Base-by-base conservation (phyloP, 1,140 invertebrate species). In the Zaprionus inermis region DNA sequence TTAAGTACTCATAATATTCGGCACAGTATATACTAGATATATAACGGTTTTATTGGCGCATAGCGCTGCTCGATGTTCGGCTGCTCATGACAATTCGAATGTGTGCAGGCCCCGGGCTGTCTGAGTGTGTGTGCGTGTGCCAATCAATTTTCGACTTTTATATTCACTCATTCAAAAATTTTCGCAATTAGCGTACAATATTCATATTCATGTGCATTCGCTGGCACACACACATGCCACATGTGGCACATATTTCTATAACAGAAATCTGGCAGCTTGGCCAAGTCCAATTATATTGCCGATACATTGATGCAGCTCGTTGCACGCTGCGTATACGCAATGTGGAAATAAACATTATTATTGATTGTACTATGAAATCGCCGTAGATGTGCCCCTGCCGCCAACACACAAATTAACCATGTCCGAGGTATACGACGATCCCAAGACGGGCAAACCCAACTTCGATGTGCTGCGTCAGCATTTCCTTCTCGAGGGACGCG, bases 401-500 rank as follows among this genome's bases (percentile, higher is more conserved):
- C 98, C 98, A 84, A 97, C 97, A 93, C 98, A 98, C 93, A 98
- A 98, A 94, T 94, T 99, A 92, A 98, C 97, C 89, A 95, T 97
- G 93, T 95, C 96, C 82, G 99, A 99, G 94, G 98, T 99, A 81
- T 99, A 99, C 94, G 99, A 99, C 94, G 93, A 96, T 84, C 69
- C 80, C 12, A 96, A 97, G 93, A 96, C 96, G 91, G 96, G 96
- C 81, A 98, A 98, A 93, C 99, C 99, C 80, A 96, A 97, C 92
- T 97, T 97, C 92, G 98, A 99, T 93, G 96, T 98, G 79, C 95
- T 99, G 81, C 99, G 99, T 94, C 97, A 99, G 93, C 98, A 99
- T 94, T 99, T 99, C 94, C 97, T 99, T 81, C 94, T 98, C 90
- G 99, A 99, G 94, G 99, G 99, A 72, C 96, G 99, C 89, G 97